phyloP scores from a whole-genome alignment of 2,797 vertebrate species.

The Fistularia tabacaria region DNA sequence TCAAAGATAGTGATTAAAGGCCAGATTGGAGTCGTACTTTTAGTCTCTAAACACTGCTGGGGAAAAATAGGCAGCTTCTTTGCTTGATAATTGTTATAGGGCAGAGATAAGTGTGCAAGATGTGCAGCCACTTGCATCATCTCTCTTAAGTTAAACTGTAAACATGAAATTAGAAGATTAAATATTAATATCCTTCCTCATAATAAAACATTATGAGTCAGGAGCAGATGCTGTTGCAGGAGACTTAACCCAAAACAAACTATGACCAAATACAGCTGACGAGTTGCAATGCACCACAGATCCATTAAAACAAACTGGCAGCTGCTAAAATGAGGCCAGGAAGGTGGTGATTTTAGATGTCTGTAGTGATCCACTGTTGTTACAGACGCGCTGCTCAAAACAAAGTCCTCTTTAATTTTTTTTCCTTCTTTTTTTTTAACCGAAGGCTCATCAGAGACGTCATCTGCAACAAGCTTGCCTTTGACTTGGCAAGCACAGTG shows the following conservation, averaged over 20 bases:
- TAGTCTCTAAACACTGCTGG: conserved; percentile 22
- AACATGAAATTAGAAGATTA: conserved; percentile 27
- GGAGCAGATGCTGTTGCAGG: conserved; percentile 11
- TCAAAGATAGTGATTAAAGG: conserved; percentile 44
- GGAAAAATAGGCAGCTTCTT: conserved; percentile 25
- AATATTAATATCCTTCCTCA: conserved; percentile 16
- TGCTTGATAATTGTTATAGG: conserved; percentile 24
- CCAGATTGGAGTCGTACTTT: conserved; percentile 4
- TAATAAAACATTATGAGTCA: conserved; percentile 14
- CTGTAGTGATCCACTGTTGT: too few relatives aligned
- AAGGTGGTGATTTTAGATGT: too few relatives aligned
- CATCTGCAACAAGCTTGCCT: too few relatives aligned
- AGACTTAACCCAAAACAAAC: not conserved
- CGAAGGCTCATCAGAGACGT: too few relatives aligned
- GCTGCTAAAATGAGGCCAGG: too few relatives aligned
- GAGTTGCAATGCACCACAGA: too few relatives aligned
- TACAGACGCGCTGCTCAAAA: too few relatives aligned
- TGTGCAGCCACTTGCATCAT: conserved; percentile 40
- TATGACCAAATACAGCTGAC: too few relatives aligned
- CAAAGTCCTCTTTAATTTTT: too few relatives aligned
- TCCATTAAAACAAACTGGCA: too few relatives aligned
- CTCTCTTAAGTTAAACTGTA: conserved; percentile 26
- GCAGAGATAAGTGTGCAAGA: conserved; percentile 20
- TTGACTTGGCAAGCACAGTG: too few relatives aligned
- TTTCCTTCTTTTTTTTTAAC: too few relatives aligned